Evolutionary conservation across 2,797 vertebrate species (phyloP).

Genomic region (Ispidina lecontei): DNA sequence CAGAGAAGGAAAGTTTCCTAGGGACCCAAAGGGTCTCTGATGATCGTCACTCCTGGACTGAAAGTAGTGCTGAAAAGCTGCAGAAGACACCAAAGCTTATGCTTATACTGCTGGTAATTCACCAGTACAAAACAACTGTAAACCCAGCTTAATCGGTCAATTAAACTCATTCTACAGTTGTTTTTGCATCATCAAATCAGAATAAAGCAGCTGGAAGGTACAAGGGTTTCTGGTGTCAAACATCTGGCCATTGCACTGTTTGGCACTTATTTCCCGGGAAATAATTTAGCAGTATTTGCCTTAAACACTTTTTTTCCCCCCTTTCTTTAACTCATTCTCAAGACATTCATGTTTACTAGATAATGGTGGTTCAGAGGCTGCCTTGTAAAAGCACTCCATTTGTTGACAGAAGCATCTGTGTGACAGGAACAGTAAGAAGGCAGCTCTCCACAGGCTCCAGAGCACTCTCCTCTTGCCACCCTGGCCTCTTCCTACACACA

Average conservation of each 20-base stretch:
- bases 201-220: background rate
- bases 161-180: background rate
- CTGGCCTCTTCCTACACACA: background rate
- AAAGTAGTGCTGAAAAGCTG: background rate
- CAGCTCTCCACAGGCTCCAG: background rate
- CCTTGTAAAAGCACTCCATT: background rate
- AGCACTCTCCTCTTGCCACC: background rate
- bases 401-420: background rate
- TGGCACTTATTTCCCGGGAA: background rate
- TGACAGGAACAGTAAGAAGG: background rate
- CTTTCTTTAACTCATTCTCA: background rate
- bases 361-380: background rate
- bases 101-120: background rate
- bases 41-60: background rate
- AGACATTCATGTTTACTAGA: background rate
- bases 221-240: background rate
- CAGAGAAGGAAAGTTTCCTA: background rate
- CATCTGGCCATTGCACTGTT: background rate
- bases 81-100: background rate
- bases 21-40: background rate
- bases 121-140: background rate
- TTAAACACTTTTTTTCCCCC: background rate
- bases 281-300: background rate
- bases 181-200: background rate
- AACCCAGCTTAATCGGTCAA: background rate